Conservation (phyloP, 2,113 vertebrate genomes). For the Pachypanchax playfairii region DNA sequence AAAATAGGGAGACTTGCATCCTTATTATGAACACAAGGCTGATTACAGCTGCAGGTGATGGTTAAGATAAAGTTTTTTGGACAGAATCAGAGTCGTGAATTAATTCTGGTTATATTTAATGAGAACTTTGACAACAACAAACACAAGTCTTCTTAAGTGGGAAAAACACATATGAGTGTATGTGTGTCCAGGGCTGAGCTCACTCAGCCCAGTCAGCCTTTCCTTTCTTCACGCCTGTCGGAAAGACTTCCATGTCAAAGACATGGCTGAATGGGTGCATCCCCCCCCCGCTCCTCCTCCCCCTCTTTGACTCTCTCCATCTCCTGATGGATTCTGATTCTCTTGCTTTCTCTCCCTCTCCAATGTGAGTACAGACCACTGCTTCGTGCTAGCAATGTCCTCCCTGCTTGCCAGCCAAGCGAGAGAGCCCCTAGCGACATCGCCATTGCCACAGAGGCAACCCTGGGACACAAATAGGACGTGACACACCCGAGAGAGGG, state of each 20-base stretch:
- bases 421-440: conserved; percentile 62
- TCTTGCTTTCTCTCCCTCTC: conserved; percentile 27
- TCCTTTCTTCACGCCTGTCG: conserved; percentile 76
- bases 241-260: conserved; percentile 76
- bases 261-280: conserved; percentile 68
- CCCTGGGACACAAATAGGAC: conserved; percentile 74
- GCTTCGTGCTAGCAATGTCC: conserved; percentile 54
- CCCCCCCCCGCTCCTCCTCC: conserved; percentile 46
- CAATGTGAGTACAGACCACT: conserved; percentile 51
- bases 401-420: conserved; percentile 70
- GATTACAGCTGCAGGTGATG: not conserved
- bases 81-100: not conserved
- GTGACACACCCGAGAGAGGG: conserved; percentile 70
- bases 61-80: not conserved
- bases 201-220: conserved; percentile 72
- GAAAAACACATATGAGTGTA: conserved; percentile 36
- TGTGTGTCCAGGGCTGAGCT: conserved; percentile 56
- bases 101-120: not conserved
- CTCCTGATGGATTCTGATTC: conserved; percentile 24
- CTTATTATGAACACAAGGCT: not conserved
- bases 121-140: conserved; percentile 11
- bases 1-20: conserved; percentile 4
- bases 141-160: conserved; percentile 35
- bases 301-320: conserved; percentile 26
- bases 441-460: conserved; percentile 58